Conservation (phyloP, 2,888 invertebrate species). For the Drosophila paranaensis region DNA sequence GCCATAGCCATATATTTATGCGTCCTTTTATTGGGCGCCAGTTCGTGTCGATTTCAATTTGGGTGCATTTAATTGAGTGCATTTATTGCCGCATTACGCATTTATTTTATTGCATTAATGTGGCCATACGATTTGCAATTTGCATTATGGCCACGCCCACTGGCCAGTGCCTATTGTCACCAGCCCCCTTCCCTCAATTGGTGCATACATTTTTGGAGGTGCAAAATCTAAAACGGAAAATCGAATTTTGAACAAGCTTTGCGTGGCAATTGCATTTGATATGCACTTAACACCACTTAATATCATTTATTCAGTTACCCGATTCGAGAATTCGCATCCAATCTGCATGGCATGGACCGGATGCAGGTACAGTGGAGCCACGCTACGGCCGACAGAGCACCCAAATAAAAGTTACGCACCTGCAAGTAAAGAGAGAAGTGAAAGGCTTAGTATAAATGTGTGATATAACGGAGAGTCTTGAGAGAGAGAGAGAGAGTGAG, state of each 20-base stretch:
- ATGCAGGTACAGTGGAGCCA: slow-evolving; percentile 19
- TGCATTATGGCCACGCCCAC: slow-evolving; percentile 1
- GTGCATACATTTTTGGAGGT: neutral
- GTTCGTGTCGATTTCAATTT: slow-evolving; percentile 53
- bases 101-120: slow-evolving; percentile 56
- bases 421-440: slow-evolving; percentile 15
- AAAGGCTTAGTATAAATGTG: neutral
- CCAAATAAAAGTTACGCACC: slow-evolving; percentile 25
- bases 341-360: neutral
- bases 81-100: slow-evolving; percentile 48
- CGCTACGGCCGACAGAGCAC: neutral
- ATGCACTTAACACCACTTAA: slow-evolving; percentile 47
- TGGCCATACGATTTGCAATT: slow-evolving; percentile 23
- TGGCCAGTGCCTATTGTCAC: neutral
- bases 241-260: slow-evolving; percentile 35
- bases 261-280: slow-evolving; percentile 31
- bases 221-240: slow-evolving; percentile 33
- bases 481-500: neutral
- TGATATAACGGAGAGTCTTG: too few relatives aligned
- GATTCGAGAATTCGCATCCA: slow-evolving; percentile 3
- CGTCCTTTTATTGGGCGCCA: slow-evolving; percentile 15
- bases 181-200: neutral
- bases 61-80: slow-evolving; percentile 50
- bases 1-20: neutral
- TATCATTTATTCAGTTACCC: slow-evolving; percentile 35